Conservation (phyloP, 2,888 invertebrate species). For the Eristalinus sepulchralis region DNA sequence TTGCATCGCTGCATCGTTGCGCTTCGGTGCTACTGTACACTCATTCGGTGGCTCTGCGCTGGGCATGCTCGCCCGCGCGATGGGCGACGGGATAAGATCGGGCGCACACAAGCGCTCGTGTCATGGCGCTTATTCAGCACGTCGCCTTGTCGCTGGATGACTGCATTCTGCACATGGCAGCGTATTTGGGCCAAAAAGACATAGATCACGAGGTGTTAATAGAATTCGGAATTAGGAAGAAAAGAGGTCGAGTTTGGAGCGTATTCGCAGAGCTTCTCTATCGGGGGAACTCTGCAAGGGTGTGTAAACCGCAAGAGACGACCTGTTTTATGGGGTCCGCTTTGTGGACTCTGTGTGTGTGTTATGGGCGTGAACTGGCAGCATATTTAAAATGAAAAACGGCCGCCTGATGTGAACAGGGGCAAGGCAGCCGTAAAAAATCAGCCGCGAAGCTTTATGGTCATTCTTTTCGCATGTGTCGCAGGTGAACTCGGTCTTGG, state of each 20-base stretch:
- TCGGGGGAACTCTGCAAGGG: not conserved
- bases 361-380: not conserved
- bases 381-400: not conserved
- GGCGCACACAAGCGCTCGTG: conserved; percentile 25
- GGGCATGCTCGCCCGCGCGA: not conserved
- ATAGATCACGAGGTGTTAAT: conserved; percentile 12
- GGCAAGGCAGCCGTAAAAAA: not conserved
- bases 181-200: conserved; percentile 2
- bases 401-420: not conserved
- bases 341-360: not conserved
- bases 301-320: not conserved
- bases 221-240: conserved; percentile 5
- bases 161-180: not conserved
- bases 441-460: not conserved
- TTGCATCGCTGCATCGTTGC: not conserved
- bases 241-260: not conserved
- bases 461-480: not conserved
- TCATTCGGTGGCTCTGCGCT: not conserved
- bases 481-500: not conserved
- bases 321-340: not conserved
- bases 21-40: conserved; percentile 14
- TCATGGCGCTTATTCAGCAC: conserved; percentile 31
- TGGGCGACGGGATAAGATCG: conserved; percentile 25
- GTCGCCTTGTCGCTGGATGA: not conserved
- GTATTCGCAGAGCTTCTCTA: not conserved